Evolutionary conservation across 2,888 invertebrate genomes (phyloP), one percentile per base, ranked within the genome.

Genomic region (Syrista parreyssii): DNA sequence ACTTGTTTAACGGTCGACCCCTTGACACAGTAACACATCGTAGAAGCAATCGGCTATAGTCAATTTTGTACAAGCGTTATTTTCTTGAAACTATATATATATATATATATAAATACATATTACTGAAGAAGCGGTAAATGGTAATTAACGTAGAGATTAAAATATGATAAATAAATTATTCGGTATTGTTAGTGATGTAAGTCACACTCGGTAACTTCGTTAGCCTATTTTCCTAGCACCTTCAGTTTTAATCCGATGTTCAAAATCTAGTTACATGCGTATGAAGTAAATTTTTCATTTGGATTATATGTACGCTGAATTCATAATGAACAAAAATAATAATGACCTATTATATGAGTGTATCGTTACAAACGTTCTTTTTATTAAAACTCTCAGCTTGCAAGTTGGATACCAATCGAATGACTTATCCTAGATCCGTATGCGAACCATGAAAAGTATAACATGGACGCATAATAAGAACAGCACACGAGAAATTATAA

Each of bases 31-130:
- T 80, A 84, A 86, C 83, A 85, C 84, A 86, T 85, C 87, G 82
- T 86, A 86, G 85, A 91, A 90, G 90, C 90, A 90, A 91, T 90
- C 88, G 87, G 88, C 87, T 87, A 85, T 89, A 89, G 90, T 90
- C 90, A 90, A 90, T 91, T 90, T 91, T 91, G 86, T 90, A 91
- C 88, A 88, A 85, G 86, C 87, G 85, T 89, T 90, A 90, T 89
- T 89, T 90, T 90, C 87, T 86, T 84, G 86, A 86, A 86, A 87
- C 84, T 86, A 86, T 84, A 83, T 55, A 79, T 79, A 85, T n/a
- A n/a, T 86, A 86, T 84, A 83, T 55, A 81, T 84, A 82, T 81
- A 81, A 82, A 74, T 36, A 68, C 35, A 83, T 82, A 74, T 81
- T 81, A 77, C 77, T 82, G 84, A 55, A 23, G 23, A 55, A 55